Conservation (phyloP, 2,113 vertebrate genomes). For the Spheniscus mendiculus region DNA sequence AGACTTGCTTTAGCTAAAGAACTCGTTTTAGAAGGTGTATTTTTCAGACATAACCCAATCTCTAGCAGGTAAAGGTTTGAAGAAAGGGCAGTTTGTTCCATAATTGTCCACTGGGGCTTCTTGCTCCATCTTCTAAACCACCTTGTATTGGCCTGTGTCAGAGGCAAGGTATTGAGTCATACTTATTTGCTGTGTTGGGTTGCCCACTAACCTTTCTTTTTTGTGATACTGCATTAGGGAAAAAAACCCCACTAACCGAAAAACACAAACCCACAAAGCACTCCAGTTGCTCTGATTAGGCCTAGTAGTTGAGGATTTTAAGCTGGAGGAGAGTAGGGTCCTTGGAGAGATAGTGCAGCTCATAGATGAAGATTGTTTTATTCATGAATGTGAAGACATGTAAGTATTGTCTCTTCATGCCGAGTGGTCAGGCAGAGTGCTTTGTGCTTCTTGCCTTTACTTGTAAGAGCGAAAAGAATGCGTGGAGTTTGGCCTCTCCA, state of each 20-base stretch:
- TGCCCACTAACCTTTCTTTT: neutral
- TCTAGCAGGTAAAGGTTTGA: neutral
- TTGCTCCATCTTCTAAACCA: neutral
- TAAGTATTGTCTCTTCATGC: neutral
- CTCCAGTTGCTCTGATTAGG: neutral
- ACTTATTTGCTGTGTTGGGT: neutral
- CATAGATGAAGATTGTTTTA: neutral
- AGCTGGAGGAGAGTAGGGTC: neutral
- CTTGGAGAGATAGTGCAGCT: neutral
- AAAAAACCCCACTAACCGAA: neutral
- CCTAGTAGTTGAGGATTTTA: neutral
- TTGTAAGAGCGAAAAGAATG: neutral
- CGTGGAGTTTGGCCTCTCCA: constrained; percentile 59
- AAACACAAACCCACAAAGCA: neutral
- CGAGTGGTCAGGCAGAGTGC: neutral
- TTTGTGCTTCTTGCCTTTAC: neutral
- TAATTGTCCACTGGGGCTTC: neutral
- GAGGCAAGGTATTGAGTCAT: neutral
- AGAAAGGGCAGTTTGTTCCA: neutral
- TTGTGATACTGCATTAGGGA: neutral
- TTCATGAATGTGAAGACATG: neutral
- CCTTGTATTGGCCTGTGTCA: neutral
- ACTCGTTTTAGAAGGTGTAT: neutral
- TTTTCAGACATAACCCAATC: constrained; percentile 9
- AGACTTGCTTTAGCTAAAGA: constrained; percentile 43